Percentiles rank a stretch among this genome's conserved stretches.
phyloP scores from a whole-genome alignment of 1,140 invertebrate species.

The Chlorops oryzae region DNA sequence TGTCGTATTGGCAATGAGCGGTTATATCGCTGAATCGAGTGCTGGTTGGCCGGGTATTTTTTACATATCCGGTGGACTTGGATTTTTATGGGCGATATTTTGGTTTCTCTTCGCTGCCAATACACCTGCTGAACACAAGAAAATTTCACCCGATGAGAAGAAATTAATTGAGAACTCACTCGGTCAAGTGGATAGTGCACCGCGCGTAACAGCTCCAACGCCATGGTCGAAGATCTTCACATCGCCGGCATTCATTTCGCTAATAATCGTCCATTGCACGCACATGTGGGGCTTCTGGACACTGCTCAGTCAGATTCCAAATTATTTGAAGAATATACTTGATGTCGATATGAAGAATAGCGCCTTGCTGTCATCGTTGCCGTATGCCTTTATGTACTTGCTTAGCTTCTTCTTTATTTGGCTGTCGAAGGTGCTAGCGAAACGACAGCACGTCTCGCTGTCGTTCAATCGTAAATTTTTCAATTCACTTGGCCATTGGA shows the following conservation, averaged over 20 bases:
- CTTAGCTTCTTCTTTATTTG: conserved; percentile 63
- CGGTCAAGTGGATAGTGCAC: conserved; percentile 32
- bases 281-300: conserved; percentile 96
- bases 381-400: conserved; percentile 69
- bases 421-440: conserved; percentile 58
- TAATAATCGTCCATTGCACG: conserved; percentile 77
- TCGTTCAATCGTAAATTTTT: conserved; percentile 60
- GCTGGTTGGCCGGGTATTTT: conserved; percentile 74
- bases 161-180: conserved; percentile 55
- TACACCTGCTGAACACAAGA: conserved; percentile 54
- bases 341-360: conserved; percentile 69
- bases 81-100: conserved; percentile 56
- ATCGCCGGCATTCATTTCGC: conserved; percentile 74
- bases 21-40: conserved; percentile 56
- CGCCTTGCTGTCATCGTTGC: conserved; percentile 68
- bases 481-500: conserved; percentile 59
- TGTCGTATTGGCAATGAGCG: conserved; percentile 57
- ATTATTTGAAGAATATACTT: conserved; percentile 78
- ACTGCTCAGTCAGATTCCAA: conserved; percentile 84
- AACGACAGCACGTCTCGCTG: conserved; percentile 52
- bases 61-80: conserved; percentile 64
- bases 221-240: conserved; percentile 74
- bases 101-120: conserved; percentile 63
- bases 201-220: conserved; percentile 24
- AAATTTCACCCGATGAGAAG: conserved; percentile 57